Percentiles rank a stretch among this genome's conserved stretches.
Conservation (phyloP, 2,888 invertebrate species). For the Molanna angustata region DNA sequence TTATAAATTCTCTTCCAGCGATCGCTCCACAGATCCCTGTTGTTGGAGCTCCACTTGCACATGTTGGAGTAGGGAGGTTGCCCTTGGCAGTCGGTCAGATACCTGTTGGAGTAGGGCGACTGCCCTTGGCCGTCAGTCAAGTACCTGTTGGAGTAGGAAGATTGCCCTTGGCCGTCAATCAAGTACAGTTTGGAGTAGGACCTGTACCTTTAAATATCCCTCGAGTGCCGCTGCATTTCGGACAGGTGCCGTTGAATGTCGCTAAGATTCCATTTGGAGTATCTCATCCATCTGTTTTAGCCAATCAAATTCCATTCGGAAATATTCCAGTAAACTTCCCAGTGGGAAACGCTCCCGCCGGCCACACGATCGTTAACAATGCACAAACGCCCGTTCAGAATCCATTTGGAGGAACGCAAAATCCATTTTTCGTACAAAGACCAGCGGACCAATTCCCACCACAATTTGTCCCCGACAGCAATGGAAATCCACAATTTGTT, state of each 20-base stretch:
- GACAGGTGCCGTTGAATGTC: conserved; percentile 18
- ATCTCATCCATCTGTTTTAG: conserved; percentile 12
- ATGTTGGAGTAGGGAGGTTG: not conserved
- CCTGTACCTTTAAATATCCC: not conserved
- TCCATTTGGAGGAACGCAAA: too few relatives aligned
- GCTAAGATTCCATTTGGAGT: conserved; percentile 11
- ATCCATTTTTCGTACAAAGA: conserved; percentile 12
- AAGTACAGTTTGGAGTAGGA: conserved; percentile 8
- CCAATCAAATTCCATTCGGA: conserved; percentile 13
- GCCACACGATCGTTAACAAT: not conserved
- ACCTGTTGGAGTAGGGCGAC: not conserved
- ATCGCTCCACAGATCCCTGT: conserved; percentile 11
- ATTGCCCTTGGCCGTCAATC: not conserved
- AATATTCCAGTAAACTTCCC: conserved; percentile 21
- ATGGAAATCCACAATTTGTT: conserved; percentile 12
- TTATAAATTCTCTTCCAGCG: conserved; percentile 37
- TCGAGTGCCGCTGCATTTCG: conserved; percentile 11
- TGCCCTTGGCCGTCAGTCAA: not conserved
- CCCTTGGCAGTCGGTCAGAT: not conserved
- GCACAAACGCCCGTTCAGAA: not conserved
- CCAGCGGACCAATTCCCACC: conserved; percentile 11
- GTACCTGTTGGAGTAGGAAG: not conserved
- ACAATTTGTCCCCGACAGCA: conserved; percentile 13
- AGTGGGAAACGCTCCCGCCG: conserved; percentile 5
- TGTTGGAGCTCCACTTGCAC: conserved; percentile 7